These are phyloP conservation scores for rat (Rattus norvegicus) DNA, from an alignment of 2,113 vertebrate genomes.

Conservation along the genomic window GRCr8 NC_086028.1:89613501-89614000, in stretches of 20 bases:
- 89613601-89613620: neutral
- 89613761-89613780: neutral
- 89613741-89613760: neutral
- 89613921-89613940: neutral
- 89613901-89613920: neutral
- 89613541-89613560: neutral
- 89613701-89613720: neutral
- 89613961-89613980: neutral
- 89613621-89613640: neutral
- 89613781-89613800: neutral
- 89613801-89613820: neutral
- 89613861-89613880: neutral
- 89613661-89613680: neutral
- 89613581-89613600: neutral
- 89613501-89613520: neutral
- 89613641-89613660: neutral
- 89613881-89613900: accelerated
- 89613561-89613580: neutral
- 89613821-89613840: accelerated
- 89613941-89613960: neutral
- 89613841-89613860: neutral
- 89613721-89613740: neutral
- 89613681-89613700: neutral
- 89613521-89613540: neutral
- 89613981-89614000: neutral